phyloP scores from a whole-genome alignment of 2,113 vertebrate genomes.

The Microcebus griseorufus region DNA sequence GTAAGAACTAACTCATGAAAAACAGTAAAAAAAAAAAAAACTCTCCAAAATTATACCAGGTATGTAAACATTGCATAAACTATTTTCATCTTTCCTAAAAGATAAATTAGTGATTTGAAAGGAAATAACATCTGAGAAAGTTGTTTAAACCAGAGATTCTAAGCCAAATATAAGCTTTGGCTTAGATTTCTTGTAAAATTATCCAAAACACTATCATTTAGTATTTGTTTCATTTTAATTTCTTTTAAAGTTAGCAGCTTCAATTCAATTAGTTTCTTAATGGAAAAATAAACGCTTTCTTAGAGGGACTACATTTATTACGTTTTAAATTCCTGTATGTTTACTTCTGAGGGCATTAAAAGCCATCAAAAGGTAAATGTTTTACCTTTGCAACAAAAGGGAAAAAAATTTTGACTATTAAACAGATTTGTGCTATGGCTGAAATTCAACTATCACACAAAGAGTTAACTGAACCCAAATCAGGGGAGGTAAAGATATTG shows the following conservation, averaged over 20 bases:
- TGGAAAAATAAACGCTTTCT: conserved; percentile 23
- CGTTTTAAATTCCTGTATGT: conserved; percentile 20
- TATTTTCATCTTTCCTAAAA: conserved; percentile 31
- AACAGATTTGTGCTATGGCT: conserved; percentile 20
- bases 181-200: conserved; percentile 22
- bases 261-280: conserved; percentile 30
- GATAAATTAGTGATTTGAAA: neutral
- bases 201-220: neutral
- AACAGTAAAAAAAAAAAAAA: neutral
- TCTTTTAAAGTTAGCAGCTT: conserved; percentile 25
- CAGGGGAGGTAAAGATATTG: neutral
- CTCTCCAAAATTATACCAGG: neutral
- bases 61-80: neutral
- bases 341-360: conserved; percentile 14
- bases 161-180: neutral
- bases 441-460: conserved; percentile 13
- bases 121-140: neutral
- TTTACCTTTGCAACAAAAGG: conserved; percentile 29
- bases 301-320: neutral
- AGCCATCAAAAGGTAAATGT: conserved; percentile 16
- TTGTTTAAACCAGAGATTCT: neutral
- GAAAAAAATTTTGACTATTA: conserved; percentile 19
- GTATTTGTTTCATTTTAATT: conserved; percentile 27
- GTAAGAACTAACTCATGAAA: conserved; percentile 35
- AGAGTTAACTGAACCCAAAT: conserved; percentile 25